Evolutionary conservation across 2,888 invertebrate genomes (phyloP).

Genomic region (Fragum whitleyi): DNA sequence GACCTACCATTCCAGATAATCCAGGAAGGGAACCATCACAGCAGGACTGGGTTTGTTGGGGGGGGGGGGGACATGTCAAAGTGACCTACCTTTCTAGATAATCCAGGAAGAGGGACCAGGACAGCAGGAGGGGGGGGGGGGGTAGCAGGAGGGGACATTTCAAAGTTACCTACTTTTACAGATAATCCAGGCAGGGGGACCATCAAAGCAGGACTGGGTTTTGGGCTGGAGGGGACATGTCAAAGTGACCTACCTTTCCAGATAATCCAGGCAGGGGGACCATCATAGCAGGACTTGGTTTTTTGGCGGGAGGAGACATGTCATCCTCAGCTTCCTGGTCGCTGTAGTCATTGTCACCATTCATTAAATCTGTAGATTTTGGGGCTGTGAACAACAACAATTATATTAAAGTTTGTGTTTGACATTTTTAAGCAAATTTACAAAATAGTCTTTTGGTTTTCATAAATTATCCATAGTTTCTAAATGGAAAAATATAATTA

Average conservation of each 20-base stretch:
- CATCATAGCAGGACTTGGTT: conserved; percentile 61
- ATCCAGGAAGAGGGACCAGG: no score
- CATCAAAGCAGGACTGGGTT: conserved; percentile 58
- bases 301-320: conserved; percentile 68
- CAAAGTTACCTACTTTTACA: conserved; percentile 28
- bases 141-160: conserved; percentile 61
- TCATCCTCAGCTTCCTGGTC: conserved; percentile 44
- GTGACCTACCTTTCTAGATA: no score
- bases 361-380: conserved; percentile 28
- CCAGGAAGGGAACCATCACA: conserved; percentile 65
- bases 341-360: conserved; percentile 44
- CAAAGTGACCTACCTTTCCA: conserved; percentile 37
- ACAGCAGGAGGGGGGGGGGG: no score
- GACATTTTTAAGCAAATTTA: no score
- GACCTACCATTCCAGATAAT: conserved; percentile 42
- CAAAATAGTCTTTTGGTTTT: no score
- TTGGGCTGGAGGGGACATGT: conserved; percentile 67
- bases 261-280: conserved; percentile 65
- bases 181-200: conserved; percentile 64
- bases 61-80: conserved; percentile 70
- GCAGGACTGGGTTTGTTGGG: conserved; percentile 61
- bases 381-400: conserved; percentile 25
- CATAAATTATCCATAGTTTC: no score
- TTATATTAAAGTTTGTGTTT: no score
- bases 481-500: no score